phyloP scores from a whole-genome alignment of 2,888 invertebrate species.

The Pristionchus fissidentatus region DNA sequence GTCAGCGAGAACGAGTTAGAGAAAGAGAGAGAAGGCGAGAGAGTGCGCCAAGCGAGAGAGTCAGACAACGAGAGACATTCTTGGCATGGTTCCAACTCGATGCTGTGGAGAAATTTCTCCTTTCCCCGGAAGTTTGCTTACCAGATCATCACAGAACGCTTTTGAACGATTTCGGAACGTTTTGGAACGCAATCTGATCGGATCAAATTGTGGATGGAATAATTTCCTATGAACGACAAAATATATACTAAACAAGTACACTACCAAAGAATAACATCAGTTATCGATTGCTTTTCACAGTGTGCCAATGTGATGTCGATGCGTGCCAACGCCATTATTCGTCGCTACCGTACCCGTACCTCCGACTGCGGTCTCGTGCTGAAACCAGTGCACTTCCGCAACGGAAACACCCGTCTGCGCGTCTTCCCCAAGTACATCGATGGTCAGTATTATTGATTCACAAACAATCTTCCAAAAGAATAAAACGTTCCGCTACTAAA shows the following conservation, averaged over 20 bases:
- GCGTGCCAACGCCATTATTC: slow-evolving; percentile 74
- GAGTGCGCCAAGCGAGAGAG: too few relatives aligned
- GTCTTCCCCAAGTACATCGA: slow-evolving; percentile 75
- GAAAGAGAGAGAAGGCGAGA: too few relatives aligned
- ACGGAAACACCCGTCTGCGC: slow-evolving; percentile 73
- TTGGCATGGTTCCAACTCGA: neutral
- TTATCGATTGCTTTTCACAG: slow-evolving; percentile 52
- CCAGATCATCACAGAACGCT: too few relatives aligned
- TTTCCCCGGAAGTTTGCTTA: too few relatives aligned
- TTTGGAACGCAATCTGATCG: too few relatives aligned
- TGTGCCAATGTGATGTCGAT: slow-evolving; percentile 75
- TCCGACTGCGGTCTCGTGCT: slow-evolving; percentile 73
- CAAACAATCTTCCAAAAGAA: too few relatives aligned
- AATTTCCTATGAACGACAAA: too few relatives aligned
- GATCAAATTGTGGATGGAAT: neutral
- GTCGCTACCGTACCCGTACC: slow-evolving; percentile 72
- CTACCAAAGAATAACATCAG: neutral
- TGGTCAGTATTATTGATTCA: too few relatives aligned
- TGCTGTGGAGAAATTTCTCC: neutral
- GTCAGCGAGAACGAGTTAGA: too few relatives aligned
- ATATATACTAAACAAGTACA: neutral
- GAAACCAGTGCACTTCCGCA: slow-evolving; percentile 74
- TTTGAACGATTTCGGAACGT: too few relatives aligned
- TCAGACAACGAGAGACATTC: neutral
- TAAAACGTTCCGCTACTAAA: too few relatives aligned